Evolutionary conservation across 2,113 vertebrate species (phyloP).

Genomic region (Microtus pennsylvanicus): DNA sequence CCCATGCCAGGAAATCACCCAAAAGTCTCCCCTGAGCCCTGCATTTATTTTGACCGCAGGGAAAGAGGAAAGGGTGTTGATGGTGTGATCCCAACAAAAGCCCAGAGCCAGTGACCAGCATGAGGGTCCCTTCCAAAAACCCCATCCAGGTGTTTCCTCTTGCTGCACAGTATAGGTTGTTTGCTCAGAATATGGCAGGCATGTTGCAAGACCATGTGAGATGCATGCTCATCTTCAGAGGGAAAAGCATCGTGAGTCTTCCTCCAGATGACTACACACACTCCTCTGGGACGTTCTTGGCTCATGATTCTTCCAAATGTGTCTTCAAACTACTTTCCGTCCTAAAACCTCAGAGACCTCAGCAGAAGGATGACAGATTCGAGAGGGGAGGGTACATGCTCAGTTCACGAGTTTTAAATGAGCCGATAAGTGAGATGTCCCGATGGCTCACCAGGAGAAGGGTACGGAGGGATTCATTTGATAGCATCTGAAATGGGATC

Average conservation of each 20-base stretch:
- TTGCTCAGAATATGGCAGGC: neutral
- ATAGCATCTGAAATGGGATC: fast-evolving
- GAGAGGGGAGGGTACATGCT: too few species aligned
- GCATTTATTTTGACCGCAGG: neutral
- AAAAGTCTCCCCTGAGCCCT: neutral
- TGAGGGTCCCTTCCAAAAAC: neutral
- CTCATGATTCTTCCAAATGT: neutral
- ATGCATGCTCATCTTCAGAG: fast-evolving
- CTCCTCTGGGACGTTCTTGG: neutral
- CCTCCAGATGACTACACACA: fast-evolving
- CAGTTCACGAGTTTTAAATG: neutral
- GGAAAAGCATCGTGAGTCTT: neutral
- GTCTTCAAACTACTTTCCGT: neutral
- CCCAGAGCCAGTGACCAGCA: neutral
- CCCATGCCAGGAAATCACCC: neutral
- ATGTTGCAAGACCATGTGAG: too few species aligned
- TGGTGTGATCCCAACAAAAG: neutral
- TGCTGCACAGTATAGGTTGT: neutral
- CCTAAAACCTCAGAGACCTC: fast-evolving
- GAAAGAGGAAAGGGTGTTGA: fast-evolving
- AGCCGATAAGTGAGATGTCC: neutral
- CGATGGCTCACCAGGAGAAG: fast-evolving
- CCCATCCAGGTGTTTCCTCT: too few species aligned
- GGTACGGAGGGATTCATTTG: neutral
- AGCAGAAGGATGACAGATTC: neutral